These are phyloP conservation scores for Phalacrocorax carbo DNA, from an alignment of 2,113 vertebrate genomes.

Conservation along the genomic window DNA sequence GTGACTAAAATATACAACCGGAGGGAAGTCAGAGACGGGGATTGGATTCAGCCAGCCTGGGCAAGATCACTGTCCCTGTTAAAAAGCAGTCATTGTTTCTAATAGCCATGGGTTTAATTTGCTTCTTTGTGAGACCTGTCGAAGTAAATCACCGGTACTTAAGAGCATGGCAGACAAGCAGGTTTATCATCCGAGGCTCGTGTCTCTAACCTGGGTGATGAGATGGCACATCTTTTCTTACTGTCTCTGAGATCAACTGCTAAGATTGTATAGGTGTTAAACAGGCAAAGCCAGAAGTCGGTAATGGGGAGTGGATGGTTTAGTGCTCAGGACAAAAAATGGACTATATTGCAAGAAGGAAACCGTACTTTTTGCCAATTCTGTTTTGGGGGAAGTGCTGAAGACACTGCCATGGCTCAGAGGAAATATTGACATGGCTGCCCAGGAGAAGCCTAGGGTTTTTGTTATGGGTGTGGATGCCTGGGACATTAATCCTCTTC, in stretches of 20 bases:
- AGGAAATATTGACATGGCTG: not conserved
- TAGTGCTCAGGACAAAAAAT: not conserved
- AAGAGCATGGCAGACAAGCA: not conserved
- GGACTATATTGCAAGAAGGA: not conserved
- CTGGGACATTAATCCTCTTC: not conserved
- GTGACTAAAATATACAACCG: not conserved
- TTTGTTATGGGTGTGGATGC: not conserved
- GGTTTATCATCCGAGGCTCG: not conserved
- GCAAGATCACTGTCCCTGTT: not conserved
- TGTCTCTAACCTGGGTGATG: not conserved
- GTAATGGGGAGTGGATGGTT: not conserved
- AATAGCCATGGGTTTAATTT: not conserved
- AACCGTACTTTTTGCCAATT: rapidly evolving
- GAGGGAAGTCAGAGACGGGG: not conserved
- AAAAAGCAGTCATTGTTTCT: conserved; percentile 21
- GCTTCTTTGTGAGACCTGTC: not conserved
- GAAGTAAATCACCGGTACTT: not conserved
- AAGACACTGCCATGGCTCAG: not conserved
- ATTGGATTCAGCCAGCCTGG: not conserved
- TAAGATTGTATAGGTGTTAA: not conserved
- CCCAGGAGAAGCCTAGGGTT: rapidly evolving
- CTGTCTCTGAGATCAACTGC: not conserved
- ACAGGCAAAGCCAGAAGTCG: not conserved
- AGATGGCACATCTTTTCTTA: not conserved
- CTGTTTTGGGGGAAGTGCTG: not conserved